Percentiles rank a stretch among this genome's conserved stretches.
These are phyloP conservation scores for Zhuqinia jingwanae DNA, from an alignment of 2,888 invertebrate genomes.

Conservation along the genomic window DNA sequence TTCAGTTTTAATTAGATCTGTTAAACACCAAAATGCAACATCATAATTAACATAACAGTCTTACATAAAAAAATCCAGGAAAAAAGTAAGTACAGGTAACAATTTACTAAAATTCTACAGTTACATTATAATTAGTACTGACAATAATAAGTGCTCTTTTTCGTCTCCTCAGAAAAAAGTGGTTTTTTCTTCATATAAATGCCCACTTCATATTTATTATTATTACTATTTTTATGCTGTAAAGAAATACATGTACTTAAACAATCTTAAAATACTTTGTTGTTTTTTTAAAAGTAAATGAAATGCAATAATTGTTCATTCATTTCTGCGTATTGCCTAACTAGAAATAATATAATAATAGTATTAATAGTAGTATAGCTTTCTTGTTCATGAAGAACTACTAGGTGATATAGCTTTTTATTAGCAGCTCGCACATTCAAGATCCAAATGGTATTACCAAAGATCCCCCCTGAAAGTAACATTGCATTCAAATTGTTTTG, in stretches of 20 bases:
- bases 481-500: not conserved
- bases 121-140: not conserved
- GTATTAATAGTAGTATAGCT: too few species aligned
- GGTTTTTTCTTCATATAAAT: not conserved
- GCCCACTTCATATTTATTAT: not conserved
- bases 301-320: not conserved
- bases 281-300: not conserved
- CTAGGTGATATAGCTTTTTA: too few species aligned
- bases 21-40: too few species aligned
- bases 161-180: too few species aligned
- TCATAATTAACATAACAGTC: constrained; percentile 28
- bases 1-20: too few species aligned
- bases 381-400: too few species aligned
- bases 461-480: too few species aligned
- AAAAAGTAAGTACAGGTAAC: constrained; percentile 2
- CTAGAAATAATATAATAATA: too few species aligned
- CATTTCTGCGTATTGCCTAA: too few species aligned
- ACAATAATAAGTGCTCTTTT: constrained; percentile 9
- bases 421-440: not conserved
- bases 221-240: too few species aligned
- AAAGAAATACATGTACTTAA: not conserved
- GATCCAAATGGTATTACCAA: too few species aligned
- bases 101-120: not conserved
- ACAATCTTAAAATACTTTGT: not conserved
- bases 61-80: constrained; percentile 25